Evolutionary conservation across 2,797 vertebrate species (phyloP), one percentile per base, ranked within the genome.

Genomic region (Presbytis comata): DNA sequence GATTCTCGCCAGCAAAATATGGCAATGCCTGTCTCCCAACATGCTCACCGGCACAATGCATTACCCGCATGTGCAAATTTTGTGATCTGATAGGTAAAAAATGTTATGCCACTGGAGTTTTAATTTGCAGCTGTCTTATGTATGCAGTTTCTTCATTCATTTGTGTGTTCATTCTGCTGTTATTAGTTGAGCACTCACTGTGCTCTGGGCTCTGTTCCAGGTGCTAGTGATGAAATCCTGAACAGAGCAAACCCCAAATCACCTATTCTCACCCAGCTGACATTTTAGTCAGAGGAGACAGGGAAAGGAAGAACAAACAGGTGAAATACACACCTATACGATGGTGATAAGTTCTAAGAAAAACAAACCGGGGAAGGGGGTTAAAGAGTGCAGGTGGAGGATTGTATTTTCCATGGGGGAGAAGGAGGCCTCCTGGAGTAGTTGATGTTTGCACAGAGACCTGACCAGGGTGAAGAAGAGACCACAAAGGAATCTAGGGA

Each of bases 1-100:
- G 17, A 8, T 21, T 70, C 41, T 76, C 0, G 0, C 30, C 21
- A 30, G 9, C 11, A 55, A 22, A 26, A 30, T 14, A 2, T 13
- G 74, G 19, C 2, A 22, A 48, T 39, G 11, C 5, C n/a, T 75
- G 7, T 84, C 5, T 91, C 9, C 14, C 28, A 2, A 24, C 3
- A 0, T n/a, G 39, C 12, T 36, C 30, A 39, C 64, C 9, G 55
- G 70, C 44, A 28, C 21, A 14, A 33, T 17, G 30, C 17, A 4
- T 16, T 39, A 22, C 46, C 24, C 39, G n/a, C 24, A 0, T 8
- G 55, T 26, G 28, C 39, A 61, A 33, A 11, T 53, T 96, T 75
- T 91, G 14, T 55, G 64, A 4, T 26, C 21, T 55, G 39, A 13
- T 33, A 13, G 11, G 39, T 28, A 61, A 93, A 67, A 39, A 33